phyloP scores from a whole-genome alignment of 2,797 vertebrate species.

The Rhinogobio ventralis region DNA sequence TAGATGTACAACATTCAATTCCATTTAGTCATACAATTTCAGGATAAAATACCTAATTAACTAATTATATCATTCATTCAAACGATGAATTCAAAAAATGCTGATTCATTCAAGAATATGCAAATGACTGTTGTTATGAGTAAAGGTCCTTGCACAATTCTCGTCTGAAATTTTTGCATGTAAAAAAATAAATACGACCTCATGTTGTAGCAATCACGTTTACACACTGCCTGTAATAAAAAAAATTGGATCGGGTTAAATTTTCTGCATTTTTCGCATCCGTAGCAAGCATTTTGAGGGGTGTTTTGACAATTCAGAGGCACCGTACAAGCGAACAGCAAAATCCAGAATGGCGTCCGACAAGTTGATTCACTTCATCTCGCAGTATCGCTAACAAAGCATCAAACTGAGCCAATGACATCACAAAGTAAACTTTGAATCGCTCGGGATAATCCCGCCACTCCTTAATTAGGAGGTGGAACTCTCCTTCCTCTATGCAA shows the following conservation, averaged over 20 bases:
- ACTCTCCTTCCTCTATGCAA: no score
- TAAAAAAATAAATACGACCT: neutral
- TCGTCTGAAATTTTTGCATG: neutral
- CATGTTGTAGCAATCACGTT: neutral
- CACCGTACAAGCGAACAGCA: no score
- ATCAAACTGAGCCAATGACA: no score
- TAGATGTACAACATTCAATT: neutral
- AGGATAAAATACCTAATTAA: neutral
- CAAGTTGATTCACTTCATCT: no score
- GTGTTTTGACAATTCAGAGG: no score
- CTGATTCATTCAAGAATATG: neutral
- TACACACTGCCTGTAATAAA: neutral
- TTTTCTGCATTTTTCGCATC: neutral
- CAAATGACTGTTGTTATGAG: neutral
- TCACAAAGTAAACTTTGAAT: no score
- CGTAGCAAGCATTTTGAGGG: neutral
- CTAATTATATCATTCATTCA: neutral
- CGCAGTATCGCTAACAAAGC: no score
- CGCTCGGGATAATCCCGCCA: no score
- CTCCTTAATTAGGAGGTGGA: no score
- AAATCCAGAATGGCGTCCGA: no score
- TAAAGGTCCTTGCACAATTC: neutral
- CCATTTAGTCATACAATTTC: neutral
- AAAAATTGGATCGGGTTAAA: neutral
- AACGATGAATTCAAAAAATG: neutral